A percentile compares a stretch with the other conserved stretches of the same genome.
phyloP scores from a whole-genome alignment of 2,113 vertebrate species.

The Lepus timidus region DNA sequence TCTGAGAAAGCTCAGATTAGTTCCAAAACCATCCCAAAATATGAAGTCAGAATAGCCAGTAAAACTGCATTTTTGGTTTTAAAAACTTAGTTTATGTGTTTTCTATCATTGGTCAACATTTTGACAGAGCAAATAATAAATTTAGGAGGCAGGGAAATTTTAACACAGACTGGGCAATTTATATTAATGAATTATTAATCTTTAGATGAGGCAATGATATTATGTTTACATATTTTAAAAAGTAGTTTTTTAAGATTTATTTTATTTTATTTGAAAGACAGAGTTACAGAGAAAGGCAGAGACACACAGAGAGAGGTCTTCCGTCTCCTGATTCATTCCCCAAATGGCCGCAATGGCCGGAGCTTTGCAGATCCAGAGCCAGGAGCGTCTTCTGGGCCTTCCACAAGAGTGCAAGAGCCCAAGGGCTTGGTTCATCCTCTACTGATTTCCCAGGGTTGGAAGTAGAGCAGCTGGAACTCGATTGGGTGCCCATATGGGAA shows the following conservation, averaged over 20 bases:
- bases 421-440: no score
- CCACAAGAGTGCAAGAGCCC: no score
- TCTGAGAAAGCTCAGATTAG: neutral
- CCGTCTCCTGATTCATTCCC: no score
- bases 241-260: neutral
- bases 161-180: neutral
- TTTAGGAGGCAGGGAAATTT: conserved; percentile 16
- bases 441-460: no score
- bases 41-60: conserved; percentile 12
- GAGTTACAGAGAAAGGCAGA: no score
- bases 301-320: no score
- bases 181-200: conserved; percentile 49
- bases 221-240: neutral
- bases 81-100: conserved; percentile 1
- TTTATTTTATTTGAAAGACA: no score
- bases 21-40: neutral
- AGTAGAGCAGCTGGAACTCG: no score
- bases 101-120: neutral
- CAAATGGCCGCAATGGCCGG: no score
- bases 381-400: no score
- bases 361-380: no score
- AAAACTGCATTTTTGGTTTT: conserved; percentile 15
- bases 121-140: conserved; percentile 10
- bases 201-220: conserved; percentile 10
- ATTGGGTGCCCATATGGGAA: no score